A percentile compares a stretch with the other conserved stretches of the same genome.
These are phyloP conservation scores for Phrynosoma blainvillii DNA, from an alignment of 2,113 vertebrate species.

Conservation along the genomic window DNA sequence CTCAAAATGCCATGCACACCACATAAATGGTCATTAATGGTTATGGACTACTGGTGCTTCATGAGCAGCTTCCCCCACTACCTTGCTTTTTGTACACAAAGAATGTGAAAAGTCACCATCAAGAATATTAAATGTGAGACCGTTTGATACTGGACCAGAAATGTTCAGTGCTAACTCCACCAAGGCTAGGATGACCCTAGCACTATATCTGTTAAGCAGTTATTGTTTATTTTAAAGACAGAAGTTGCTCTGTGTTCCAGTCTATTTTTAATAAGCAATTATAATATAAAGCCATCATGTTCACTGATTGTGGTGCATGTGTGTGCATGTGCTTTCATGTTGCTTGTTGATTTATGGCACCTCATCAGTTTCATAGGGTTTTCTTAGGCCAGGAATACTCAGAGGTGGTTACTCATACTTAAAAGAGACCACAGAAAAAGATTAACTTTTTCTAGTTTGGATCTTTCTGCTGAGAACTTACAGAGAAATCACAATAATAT, in stretches of 20 bases:
- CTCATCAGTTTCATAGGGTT: too few species aligned
- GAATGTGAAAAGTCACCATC: background rate
- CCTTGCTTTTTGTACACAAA: background rate
- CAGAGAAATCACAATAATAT: background rate
- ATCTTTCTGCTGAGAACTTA: conserved; percentile 10
- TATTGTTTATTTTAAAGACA: background rate
- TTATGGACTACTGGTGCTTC: background rate
- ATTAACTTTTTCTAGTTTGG: background rate
- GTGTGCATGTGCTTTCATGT: too few species aligned
- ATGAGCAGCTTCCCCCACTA: background rate
- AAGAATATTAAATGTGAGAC: background rate
- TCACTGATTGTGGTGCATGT: too few species aligned
- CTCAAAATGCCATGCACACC: too few species aligned
- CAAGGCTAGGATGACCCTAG: background rate
- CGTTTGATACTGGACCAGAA: background rate
- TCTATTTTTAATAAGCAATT: background rate
- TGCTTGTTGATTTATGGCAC: too few species aligned
- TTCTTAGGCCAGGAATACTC: background rate
- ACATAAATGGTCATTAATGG: too few species aligned
- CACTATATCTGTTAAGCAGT: background rate
- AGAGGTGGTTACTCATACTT: background rate
- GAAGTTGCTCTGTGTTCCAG: background rate
- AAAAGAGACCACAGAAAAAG: conserved; percentile 6
- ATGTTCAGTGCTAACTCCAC: too few species aligned
- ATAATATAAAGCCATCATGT: too few species aligned